These are phyloP conservation scores for Notodonta dromedarius DNA, from an alignment of 2,888 invertebrate genomes.

Conservation along the genomic window DNA sequence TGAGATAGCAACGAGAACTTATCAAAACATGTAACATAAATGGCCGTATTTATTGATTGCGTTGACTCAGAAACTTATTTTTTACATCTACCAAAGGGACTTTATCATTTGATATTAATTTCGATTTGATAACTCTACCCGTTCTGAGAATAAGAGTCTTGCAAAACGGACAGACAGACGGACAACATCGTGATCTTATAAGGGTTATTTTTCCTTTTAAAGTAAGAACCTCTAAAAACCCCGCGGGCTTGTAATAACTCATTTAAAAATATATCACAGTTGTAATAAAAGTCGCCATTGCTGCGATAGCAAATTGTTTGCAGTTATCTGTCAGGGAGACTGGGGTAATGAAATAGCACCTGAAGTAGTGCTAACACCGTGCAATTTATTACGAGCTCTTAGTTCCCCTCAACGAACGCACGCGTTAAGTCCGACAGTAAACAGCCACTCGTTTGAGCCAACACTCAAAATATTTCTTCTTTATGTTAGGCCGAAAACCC, in stretches of 20 bases:
- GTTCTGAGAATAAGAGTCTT: no score
- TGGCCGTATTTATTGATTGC: no score
- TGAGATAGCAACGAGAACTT: no score
- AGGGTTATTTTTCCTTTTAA: no score
- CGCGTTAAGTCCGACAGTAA: slow-evolving; percentile 47
- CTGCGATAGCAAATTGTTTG: slow-evolving; percentile 19
- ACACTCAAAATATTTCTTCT: slow-evolving; percentile 29
- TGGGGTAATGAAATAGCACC: slow-evolving; percentile 62
- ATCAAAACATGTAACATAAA: no score
- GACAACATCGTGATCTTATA: no score
- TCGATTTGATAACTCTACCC: no score
- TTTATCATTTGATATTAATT: no score
- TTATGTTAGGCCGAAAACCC: slow-evolving; percentile 12
- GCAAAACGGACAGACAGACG: no score
- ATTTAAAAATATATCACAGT: not conserved
- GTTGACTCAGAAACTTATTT: no score
- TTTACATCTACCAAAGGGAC: no score
- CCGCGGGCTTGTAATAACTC: not conserved
- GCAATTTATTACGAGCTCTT: slow-evolving; percentile 69
- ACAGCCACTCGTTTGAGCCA: slow-evolving; percentile 42
- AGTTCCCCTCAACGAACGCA: slow-evolving; percentile 54
- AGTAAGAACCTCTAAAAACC: no score
- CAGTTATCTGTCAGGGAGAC: slow-evolving; percentile 44
- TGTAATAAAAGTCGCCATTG: slow-evolving; percentile 12
- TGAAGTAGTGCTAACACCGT: slow-evolving; percentile 55